These are phyloP conservation scores for Leptinotarsa texana DNA, from an alignment of 1,140 invertebrate genomes.

Conservation along the genomic window DNA sequence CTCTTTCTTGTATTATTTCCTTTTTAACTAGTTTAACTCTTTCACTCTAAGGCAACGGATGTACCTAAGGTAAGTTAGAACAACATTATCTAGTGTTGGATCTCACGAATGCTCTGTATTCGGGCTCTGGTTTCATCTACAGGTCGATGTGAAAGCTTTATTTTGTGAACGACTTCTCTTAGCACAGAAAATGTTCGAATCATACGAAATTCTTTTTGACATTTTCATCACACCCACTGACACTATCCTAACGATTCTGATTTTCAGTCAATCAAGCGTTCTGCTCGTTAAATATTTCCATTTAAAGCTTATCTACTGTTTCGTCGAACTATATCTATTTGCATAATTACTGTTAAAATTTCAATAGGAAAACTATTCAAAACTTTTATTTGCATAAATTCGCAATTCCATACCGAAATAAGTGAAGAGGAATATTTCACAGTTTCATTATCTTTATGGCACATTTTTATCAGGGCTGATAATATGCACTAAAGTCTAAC, in stretches of 20 bases:
- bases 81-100: no score
- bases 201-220: not conserved
- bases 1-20: no score
- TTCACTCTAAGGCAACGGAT: no score
- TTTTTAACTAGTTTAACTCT: no score
- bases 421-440: constrained; percentile 8
- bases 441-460: not conserved
- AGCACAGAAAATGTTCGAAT: no score
- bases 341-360: not conserved
- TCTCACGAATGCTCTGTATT: no score
- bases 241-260: not conserved
- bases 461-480: not conserved
- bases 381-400: constrained; percentile 12
- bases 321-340: not conserved
- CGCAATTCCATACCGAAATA: not conserved
- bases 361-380: not conserved
- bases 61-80: no score
- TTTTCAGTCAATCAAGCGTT: not conserved
- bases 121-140: not conserved
- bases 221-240: not conserved
- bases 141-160: no score
- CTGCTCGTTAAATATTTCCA: not conserved
- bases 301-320: not conserved
- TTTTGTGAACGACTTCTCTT: no score
- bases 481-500: not conserved